Conservation (phyloP, 2,113 vertebrate species). For the Neotoma lepida region DNA sequence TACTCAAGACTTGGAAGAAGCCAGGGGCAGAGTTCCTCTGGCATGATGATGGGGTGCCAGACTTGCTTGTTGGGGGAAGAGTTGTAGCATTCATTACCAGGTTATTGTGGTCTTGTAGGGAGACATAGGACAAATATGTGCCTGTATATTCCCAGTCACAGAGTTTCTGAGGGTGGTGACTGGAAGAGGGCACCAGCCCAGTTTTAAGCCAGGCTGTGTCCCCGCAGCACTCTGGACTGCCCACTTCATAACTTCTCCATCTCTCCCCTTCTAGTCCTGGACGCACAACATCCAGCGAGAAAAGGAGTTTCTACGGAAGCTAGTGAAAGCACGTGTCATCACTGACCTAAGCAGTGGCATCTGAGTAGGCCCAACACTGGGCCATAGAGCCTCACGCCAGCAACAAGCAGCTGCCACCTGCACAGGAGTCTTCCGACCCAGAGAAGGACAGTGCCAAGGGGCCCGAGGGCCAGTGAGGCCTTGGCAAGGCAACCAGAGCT, state of each 20-base stretch:
- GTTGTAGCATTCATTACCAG: not conserved
- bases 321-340: slow-evolving; percentile 96
- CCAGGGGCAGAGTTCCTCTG: not conserved
- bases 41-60: not conserved
- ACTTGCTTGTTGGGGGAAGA: not conserved
- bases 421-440: slow-evolving; percentile 47
- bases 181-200: not conserved
- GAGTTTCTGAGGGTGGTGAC: not conserved
- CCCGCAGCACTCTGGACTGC: not conserved
- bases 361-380: slow-evolving; percentile 82
- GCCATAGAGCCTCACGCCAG: slow-evolving; percentile 12
- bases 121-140: not conserved
- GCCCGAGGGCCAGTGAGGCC: not conserved
- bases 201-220: not conserved
- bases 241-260: slow-evolving; percentile 57
- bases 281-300: slow-evolving; percentile 98
- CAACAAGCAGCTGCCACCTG: slow-evolving; percentile 43
- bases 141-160: not conserved
- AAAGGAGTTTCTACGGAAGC: slow-evolving; percentile 97
- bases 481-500: slow-evolving; percentile 51
- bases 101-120: not conserved
- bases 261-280: slow-evolving; percentile 92
- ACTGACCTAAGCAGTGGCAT: slow-evolving; percentile 96
- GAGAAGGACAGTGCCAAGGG: slow-evolving; percentile 72
- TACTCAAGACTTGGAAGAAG: not conserved